Percentiles rank a stretch among this genome's conserved stretches.
These are phyloP conservation scores for Pectinophora gossypiella DNA, from an alignment of 1,140 invertebrate species.

Conservation along the genomic window DNA sequence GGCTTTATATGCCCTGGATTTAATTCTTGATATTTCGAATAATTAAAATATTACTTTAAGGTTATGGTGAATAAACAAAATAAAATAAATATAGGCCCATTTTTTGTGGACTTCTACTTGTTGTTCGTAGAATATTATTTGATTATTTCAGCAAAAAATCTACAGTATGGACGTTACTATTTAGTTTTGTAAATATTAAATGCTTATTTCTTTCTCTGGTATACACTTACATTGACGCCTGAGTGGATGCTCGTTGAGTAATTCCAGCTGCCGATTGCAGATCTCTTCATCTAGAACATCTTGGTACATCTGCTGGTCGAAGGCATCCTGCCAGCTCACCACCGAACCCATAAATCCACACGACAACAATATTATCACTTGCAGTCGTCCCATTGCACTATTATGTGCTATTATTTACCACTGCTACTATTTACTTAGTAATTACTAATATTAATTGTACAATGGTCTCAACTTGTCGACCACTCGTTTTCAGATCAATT, in stretches of 20 bases:
- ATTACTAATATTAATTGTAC: no score
- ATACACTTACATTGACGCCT: conserved; percentile 22
- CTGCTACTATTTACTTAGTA: no score
- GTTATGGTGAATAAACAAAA: neutral
- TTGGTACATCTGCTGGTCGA: conserved; percentile 24
- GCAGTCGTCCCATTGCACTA: no score
- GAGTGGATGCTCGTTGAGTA: conserved; percentile 13
- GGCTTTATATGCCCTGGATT: no score
- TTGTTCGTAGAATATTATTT: neutral
- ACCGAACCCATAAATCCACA: no score
- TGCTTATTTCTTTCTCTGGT: neutral
- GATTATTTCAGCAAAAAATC: neutral
- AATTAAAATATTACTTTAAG: neutral
- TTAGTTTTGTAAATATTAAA: neutral
- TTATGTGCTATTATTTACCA: no score
- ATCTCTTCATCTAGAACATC: conserved; percentile 15
- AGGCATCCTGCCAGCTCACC: no score
- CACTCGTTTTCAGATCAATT: no score
- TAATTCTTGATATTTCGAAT: no score
- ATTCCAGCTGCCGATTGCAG: conserved; percentile 15
- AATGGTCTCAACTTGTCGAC: no score
- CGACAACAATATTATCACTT: no score
- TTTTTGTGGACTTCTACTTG: neutral
- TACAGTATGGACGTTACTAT: neutral
- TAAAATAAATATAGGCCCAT: neutral